Evolutionary conservation across 2,797 vertebrate genomes (phyloP).

Genomic region (Tadarida brasiliensis): DNA sequence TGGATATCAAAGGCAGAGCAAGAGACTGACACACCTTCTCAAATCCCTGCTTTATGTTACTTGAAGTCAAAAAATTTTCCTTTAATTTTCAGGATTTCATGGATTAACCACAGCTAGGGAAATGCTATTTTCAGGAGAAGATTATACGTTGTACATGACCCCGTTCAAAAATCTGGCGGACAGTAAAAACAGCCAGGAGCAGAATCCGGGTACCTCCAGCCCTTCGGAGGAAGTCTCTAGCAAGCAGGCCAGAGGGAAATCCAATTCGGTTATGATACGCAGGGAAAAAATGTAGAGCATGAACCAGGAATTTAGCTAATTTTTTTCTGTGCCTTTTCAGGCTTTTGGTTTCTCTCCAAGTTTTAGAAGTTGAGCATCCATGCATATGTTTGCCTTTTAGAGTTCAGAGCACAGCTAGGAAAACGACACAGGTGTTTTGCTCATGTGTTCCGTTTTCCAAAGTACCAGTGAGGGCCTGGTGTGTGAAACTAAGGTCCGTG

Average conservation of each 20-base stretch:
- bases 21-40: background rate
- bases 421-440: background rate
- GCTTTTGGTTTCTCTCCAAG: background rate
- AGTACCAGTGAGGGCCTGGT: background rate
- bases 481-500: background rate
- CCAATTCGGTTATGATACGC: background rate
- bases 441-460: background rate
- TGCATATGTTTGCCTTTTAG: background rate
- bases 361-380: background rate
- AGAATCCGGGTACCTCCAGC: background rate
- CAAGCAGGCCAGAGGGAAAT: background rate
- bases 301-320: background rate
- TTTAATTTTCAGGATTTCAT: constrained; percentile 51
- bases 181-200: background rate
- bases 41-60: constrained; percentile 4
- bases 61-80: constrained; percentile 62
- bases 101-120: constrained; percentile 35
- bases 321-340: background rate
- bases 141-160: background rate
- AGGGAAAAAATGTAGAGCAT: background rate
- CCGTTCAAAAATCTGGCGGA: background rate
- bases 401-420: background rate
- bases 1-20: constrained; percentile 73
- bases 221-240: background rate
- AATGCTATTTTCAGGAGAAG: constrained; percentile 35